Base-by-base conservation (phyloP, 2,888 invertebrate genomes). In the Desoria tigrina region DNA sequence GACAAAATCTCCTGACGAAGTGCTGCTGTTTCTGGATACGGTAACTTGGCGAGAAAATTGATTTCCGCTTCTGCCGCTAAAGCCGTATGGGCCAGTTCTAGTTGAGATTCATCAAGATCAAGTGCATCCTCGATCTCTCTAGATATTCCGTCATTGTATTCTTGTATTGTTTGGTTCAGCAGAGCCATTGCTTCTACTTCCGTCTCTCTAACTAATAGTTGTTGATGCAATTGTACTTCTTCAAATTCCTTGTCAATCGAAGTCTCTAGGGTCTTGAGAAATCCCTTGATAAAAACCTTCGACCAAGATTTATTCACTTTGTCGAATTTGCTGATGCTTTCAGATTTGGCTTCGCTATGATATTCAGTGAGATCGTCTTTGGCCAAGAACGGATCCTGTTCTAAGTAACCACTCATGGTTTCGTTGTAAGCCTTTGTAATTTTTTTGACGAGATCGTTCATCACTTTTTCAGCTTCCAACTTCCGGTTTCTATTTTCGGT, bases 331-430 rank as follows among this genome's bases (percentile, higher is more conserved):
- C 57, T 28, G 7, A 11, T 6, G 0, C 39, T 14, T 42, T 32
- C 42, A 50, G 23, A 42, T 23, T 51, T 23, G 2, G 21, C 26
- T 14, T 57, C 50, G 2, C 2, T 39, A 27, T 58, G 24, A 7
- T 24, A n/a, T n/a, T 49, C 27, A 9, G 11, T 11, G n/a, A 63
- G 50, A 1, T 60, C 62, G 6, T 67, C 57, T 7, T 51, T 53
- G 16, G 58, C 21, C 55, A 61, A 21, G 39, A 61, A 61, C 18
- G 23, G 6, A 23, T 64, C 7, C 6, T 53, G 26, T 2, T 16
- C 24, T 21, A 59, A 37, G 7, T 50, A 11, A 14, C n/a, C 49
- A 7, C 3, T 23, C 64, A 64, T 23, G 2, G 18, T 21, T 37
- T 45, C 28, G 1, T 4, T 7, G 49, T 64, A 54, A 9, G 42